phyloP scores from a whole-genome alignment of 2,113 vertebrate genomes.

The Tachysurus fulvidraco region DNA sequence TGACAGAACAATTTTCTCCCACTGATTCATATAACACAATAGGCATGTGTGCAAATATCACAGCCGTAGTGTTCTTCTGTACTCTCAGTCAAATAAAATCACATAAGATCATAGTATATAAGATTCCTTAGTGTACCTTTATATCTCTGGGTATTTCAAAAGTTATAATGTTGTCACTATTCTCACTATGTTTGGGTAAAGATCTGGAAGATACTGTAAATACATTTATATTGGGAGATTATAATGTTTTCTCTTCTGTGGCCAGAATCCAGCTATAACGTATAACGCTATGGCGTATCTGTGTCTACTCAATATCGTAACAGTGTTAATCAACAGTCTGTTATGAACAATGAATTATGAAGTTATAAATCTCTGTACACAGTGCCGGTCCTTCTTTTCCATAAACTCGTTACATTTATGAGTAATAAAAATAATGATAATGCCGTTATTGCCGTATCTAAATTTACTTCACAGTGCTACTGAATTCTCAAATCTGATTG shows the following conservation, averaged over 20 bases:
- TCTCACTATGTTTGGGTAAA: neutral
- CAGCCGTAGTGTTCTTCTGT: neutral
- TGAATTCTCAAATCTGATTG: neutral
- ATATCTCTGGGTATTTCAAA: neutral
- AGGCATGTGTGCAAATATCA: neutral
- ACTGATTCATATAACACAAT: neutral
- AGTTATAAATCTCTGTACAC: neutral
- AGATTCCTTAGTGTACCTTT: neutral
- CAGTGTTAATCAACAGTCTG: neutral
- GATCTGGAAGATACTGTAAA: neutral
- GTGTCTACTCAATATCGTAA: neutral
- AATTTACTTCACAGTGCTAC: neutral
- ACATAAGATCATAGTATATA: neutral
- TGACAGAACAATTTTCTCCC: neutral
- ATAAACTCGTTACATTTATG: neutral
- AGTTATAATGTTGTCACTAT: neutral
- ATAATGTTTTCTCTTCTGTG: neutral
- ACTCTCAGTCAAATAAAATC: neutral
- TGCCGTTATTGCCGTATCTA: neutral
- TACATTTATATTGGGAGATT: neutral
- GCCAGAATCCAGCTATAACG: neutral
- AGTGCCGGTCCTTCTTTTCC: neutral
- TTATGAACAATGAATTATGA: neutral
- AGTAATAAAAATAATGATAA: too few relatives aligned
- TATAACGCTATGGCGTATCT: neutral